phyloP scores from a whole-genome alignment of 2,113 vertebrate species.

The Pontoporia blainvillei region DNA sequence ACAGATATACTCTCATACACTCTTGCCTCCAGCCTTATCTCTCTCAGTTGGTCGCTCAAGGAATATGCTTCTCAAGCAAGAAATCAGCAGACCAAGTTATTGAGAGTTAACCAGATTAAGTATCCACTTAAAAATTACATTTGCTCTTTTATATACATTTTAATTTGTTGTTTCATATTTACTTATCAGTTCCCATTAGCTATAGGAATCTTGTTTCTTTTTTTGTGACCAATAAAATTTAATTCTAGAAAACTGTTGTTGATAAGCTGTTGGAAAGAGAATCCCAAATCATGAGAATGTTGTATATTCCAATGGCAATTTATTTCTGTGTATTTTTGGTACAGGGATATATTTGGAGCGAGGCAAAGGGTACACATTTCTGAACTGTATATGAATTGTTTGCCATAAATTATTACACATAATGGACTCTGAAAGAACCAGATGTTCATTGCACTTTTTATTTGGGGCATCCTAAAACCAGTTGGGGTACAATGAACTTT shows the following conservation, averaged over 20 bases:
- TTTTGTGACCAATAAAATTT: not conserved
- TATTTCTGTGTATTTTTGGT: slow-evolving; percentile 51
- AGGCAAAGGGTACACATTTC: not conserved
- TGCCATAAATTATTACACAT: slow-evolving; percentile 50
- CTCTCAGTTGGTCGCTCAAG: not conserved
- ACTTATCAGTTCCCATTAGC: not conserved
- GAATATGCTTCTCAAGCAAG: not conserved
- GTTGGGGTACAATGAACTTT: not conserved
- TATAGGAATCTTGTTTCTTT: not conserved
- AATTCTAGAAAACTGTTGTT: slow-evolving; percentile 13
- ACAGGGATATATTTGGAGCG: slow-evolving; percentile 42
- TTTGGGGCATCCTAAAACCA: slow-evolving; percentile 44
- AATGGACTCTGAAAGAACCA: slow-evolving; percentile 29
- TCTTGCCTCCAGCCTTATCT: not conserved
- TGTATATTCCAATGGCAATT: not conserved
- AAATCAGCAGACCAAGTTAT: not conserved
- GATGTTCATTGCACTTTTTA: slow-evolving; percentile 46
- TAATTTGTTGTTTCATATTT: not conserved
- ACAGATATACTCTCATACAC: too few species aligned
- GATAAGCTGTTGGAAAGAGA: not conserved
- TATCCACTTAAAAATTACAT: not conserved
- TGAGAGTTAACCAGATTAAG: not conserved
- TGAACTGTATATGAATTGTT: slow-evolving; percentile 26
- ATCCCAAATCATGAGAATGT: not conserved
- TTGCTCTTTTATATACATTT: not conserved